Percentiles rank a stretch among this genome's conserved stretches.
These are phyloP conservation scores for Periparus ater DNA, from an alignment of 2,797 vertebrate species.

Conservation along the genomic window DNA sequence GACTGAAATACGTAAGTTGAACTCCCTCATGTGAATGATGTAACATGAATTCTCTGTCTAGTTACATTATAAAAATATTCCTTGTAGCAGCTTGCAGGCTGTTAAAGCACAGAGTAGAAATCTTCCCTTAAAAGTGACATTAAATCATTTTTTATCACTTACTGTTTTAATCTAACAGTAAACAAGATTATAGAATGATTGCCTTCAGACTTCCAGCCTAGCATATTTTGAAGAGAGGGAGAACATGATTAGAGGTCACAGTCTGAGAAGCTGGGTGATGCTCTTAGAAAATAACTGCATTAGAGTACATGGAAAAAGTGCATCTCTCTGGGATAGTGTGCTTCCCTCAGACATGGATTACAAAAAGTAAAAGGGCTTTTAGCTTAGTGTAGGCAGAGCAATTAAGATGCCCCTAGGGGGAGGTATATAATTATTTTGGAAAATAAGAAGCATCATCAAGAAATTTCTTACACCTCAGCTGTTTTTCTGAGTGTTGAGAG, in stretches of 20 bases:
- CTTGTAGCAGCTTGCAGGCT: background rate
- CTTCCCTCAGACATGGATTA: background rate
- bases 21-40: background rate
- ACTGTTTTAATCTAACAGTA: conserved; percentile 31
- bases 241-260: background rate
- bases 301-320: background rate
- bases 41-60: background rate
- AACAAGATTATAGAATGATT: background rate
- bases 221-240: conserved; percentile 14
- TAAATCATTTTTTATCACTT: conserved; percentile 48
- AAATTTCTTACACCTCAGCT: background rate
- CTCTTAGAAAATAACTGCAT: conserved; percentile 3
- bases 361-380: conserved; percentile 17
- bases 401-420: background rate
- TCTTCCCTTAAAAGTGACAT: background rate
- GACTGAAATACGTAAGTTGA: background rate
- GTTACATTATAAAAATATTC: background rate
- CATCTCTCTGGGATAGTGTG: background rate
- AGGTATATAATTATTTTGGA: conserved; percentile 5
- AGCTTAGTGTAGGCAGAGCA: conserved; percentile 6
- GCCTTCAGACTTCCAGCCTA: conserved; percentile 1
- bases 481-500: background rate
- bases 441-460: background rate
- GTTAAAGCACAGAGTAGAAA: background rate
- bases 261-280: background rate